These are phyloP conservation scores for Megalopta genalis DNA, from an alignment of 1,140 invertebrate genomes.

Conservation along the genomic window DNA sequence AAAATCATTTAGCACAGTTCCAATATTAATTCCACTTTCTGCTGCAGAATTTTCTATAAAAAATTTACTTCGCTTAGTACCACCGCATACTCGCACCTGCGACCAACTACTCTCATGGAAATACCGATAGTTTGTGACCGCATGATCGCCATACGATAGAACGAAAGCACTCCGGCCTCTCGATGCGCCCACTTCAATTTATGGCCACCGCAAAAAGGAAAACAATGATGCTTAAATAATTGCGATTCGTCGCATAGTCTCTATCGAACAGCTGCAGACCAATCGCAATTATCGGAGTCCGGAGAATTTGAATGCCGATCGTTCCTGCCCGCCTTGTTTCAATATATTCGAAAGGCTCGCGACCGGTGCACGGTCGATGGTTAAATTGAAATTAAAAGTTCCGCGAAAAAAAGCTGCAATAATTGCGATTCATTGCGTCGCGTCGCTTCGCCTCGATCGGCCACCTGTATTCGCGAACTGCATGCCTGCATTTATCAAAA, in stretches of 20 bases:
- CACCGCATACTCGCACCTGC: too few species aligned
- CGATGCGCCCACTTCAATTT: background rate
- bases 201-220: background rate
- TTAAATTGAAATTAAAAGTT: background rate
- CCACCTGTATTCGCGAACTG: too few species aligned
- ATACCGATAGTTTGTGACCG: too few species aligned
- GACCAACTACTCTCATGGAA: background rate
- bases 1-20: too few species aligned
- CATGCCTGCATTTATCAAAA: too few species aligned
- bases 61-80: too few species aligned
- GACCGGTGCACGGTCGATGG: too few species aligned
- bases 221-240: background rate
- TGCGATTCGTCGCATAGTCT: background rate
- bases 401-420: too few species aligned
- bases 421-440: too few species aligned
- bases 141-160: background rate
- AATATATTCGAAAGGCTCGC: background rate
- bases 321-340: conserved; percentile 4
- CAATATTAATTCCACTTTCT: too few species aligned
- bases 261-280: background rate
- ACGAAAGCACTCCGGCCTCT: background rate
- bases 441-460: too few species aligned
- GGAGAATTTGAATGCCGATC: conserved; percentile 29
- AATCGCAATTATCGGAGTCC: conserved; percentile 2
- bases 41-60: too few species aligned